Evolutionary conservation across 2,113 vertebrate genomes (phyloP).

Genomic region (Toxotes chatareus): DNA sequence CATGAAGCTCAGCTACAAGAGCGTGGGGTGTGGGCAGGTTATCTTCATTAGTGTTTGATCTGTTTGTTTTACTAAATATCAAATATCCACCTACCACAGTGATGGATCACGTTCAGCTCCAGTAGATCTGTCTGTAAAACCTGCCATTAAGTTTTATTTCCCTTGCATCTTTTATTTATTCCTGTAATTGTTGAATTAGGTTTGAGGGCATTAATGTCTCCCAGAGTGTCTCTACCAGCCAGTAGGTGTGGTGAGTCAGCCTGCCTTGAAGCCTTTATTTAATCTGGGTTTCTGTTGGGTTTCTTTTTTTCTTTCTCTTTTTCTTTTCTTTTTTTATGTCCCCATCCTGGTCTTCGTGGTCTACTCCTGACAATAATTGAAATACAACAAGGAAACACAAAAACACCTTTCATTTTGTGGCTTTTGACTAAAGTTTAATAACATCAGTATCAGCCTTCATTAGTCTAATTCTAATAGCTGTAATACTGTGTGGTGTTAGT

Average conservation of each 20-base stretch:
- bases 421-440: neutral
- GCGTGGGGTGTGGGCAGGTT: neutral
- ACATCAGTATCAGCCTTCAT: neutral
- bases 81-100: conserved; percentile 13
- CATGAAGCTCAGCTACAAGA: conserved; percentile 10
- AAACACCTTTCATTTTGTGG: neutral
- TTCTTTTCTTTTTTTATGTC: neutral
- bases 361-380: neutral
- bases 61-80: conserved; percentile 16
- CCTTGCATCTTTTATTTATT: neutral
- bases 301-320: too few relatives aligned
- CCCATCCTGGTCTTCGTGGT: neutral
- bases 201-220: neutral
- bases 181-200: neutral
- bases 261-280: neutral
- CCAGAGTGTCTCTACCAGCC: neutral
- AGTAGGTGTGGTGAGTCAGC: neutral
- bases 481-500: neutral
- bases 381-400: neutral
- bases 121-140: neutral
- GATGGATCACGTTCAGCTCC: conserved; percentile 5
- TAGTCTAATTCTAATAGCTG: neutral
- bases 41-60: neutral
- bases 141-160: neutral
- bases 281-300: neutral